Evolutionary conservation across 2,888 invertebrate species (phyloP), one percentile per base, ranked within the genome.

Genomic region (Scrobipalpa atriplicella): DNA sequence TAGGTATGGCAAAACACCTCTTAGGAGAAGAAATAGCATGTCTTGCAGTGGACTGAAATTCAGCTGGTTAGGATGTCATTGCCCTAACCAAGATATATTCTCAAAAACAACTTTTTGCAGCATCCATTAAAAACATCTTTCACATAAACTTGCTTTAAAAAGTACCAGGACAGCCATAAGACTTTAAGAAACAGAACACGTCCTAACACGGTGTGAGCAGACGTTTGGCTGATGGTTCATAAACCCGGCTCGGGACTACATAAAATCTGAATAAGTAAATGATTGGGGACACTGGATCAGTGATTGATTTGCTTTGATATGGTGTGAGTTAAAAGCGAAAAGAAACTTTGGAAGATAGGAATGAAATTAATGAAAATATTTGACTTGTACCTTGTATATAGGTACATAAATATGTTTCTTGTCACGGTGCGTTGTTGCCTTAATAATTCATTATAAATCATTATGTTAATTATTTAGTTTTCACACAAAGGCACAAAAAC

Each of bases 261-360:
- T 84, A 79, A 83, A 86, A 86, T 84, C 81, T 83, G 85, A 86
- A 87, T 85, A 86, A 84, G 84, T 83, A 86, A 85, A 86, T 84
- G 83, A 86, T 85, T 80, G 79, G 75, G 82, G 84, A 83, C 83
- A 81, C 81, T 79, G 79, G 78, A 80, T 80, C 80, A 75, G 83
- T 85, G 86, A 89, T 87, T 87, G 87, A 87, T 86, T 87, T 77
- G 71, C 72, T 75, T 72, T 66, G 67, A 58, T 66, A 16, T 69
- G 74, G 76, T 65, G n/a, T 66, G 76, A 81, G 72, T 18, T 6
- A 70, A 47, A 41, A 69, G 61, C 13, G 41, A 19, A 38, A 11
- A 8, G 1, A 39, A 6, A 16, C 3, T 38, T 58, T 7, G n/a
- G 5, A 58, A 1, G 11, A 19, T 1, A 7, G 6, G 18, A 10